Evolutionary conservation across 2,797 vertebrate genomes (phyloP).

Genomic region (Muraenolepis orangiensis): DNA sequence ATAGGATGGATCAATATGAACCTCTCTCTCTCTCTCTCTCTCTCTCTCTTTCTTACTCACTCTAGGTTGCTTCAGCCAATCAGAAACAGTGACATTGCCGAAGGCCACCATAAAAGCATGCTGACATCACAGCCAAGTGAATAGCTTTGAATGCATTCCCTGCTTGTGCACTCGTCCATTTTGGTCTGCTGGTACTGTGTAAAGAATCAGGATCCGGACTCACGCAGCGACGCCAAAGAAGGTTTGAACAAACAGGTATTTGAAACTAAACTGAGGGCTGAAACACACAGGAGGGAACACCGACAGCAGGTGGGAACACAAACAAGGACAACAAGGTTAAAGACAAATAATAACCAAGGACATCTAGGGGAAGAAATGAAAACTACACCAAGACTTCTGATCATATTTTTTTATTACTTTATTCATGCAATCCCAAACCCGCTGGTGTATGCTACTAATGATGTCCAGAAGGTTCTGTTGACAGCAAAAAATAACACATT

Average conservation of each 20-base stretch:
- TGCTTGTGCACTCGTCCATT: neutral
- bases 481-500: neutral
- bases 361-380: too few species aligned
- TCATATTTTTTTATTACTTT: too few species aligned
- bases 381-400: too few species aligned
- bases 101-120: constrained; percentile 51
- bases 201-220: too few species aligned
- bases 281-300: too few species aligned
- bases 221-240: too few species aligned
- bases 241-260: too few species aligned
- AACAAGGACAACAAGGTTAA: too few species aligned
- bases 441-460: neutral
- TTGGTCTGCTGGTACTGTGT: too few species aligned
- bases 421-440: neutral
- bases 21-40: neutral
- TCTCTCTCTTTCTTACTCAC: neutral
- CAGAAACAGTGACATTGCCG: constrained; percentile 62
- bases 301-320: too few species aligned
- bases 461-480: neutral
- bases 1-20: neutral
- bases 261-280: too few species aligned
- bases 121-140: constrained; percentile 36
- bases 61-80: constrained; percentile 66
- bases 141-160: constrained; percentile 33
- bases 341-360: neutral